Base-by-base conservation (phyloP, 64 coral and sea anemone genomes). In the Stichodactyla mertensii region DNA sequence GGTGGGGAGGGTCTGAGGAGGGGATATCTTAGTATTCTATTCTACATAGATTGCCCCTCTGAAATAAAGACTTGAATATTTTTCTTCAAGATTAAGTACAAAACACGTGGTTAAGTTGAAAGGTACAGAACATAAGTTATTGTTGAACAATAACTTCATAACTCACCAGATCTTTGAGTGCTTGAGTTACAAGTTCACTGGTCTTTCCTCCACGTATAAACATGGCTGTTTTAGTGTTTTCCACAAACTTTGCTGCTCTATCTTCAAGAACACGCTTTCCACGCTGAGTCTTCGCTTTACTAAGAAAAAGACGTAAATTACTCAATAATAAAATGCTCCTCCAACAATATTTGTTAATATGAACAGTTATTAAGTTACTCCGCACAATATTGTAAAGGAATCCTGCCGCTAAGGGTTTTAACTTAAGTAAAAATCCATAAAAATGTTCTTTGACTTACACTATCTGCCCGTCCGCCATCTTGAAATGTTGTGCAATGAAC, bases 151-250 rank as follows among this genome's bases (percentile, higher is more conserved):
- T 53, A 81, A 12, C 15, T 7, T 14, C 6, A 19, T 55, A 64
- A 89, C 95, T 85, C 87, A 98, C 95, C 28, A 98, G 57, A 83
- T 98, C 95, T 70, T 98, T 98, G 83, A 98, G 22, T 55, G 92
- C 60, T 77, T 94, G 93, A n/a, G 93, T 98, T 0, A 98, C 96
- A 19, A 90, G 16, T 59, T 98, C 92, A 64, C 96, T 98, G 6
- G 96, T 98, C 69, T 61, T 86, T 88, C 96, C 96, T 60, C 96
- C 96, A 14, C 96, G 92, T 51, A 98, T 86, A 36, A 98, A 98
- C 86, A 98, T 82, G 16, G 96, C 88, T 79, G 67, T 80, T 89
- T 98, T 98, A 24, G 90, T 95, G 80, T 98, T 98, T 70, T 98
- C 96, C 10, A 98, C 55, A 18, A 55, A 27, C 16, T 95, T 91